Base-by-base conservation (phyloP, 2,888 invertebrate genomes). In the Tachina lurida region DNA sequence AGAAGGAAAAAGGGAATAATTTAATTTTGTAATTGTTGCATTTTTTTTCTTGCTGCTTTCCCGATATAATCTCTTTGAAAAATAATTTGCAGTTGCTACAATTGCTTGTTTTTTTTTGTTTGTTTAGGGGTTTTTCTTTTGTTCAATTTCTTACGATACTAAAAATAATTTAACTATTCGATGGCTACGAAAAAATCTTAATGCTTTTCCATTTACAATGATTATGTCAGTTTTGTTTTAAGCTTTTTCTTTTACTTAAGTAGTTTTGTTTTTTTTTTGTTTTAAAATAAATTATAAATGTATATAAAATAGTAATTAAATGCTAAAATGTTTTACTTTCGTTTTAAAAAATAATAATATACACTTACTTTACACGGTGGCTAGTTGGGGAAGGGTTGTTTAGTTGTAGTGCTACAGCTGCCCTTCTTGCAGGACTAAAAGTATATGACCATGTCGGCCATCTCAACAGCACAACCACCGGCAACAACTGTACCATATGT, bases 81-180 rank as follows among this genome's bases (percentile, higher is more conserved):
- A 62, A 56, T 56, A 63, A 68, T 68, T 79, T 71, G 1, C 39
- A 22, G 47, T 49, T 70, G 41, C 17, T 54, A n/a, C n/a, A 19
- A 13, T 56, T 78, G n/a, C 71, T 74, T 58, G 13, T 41, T 71
- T 62, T 76, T 77, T 13, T 54, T 77, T 73, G 76, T 62, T 76
- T 77, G 13, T 60, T 77, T 67, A 77, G 71, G 22, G 54, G 65
- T 54, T 67, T 63, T 67, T 47, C 47, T 47, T n/a, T 43, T 67
- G 70, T n/a, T 41, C 13, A 80, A 60, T 81, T 58, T 22, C 86
- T 86, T 86, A 86, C 54, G 41, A n/a, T 41, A 76, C 86, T 86
- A 86, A 79, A 84, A 84, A 86, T 84, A 86, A 87, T 75, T 87
- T 83, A 87, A 87, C 86, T 88, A 88, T 88, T 88, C 87, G 87